Conservation (phyloP, 2,113 vertebrate genomes). For the Aphyosemion australe region DNA sequence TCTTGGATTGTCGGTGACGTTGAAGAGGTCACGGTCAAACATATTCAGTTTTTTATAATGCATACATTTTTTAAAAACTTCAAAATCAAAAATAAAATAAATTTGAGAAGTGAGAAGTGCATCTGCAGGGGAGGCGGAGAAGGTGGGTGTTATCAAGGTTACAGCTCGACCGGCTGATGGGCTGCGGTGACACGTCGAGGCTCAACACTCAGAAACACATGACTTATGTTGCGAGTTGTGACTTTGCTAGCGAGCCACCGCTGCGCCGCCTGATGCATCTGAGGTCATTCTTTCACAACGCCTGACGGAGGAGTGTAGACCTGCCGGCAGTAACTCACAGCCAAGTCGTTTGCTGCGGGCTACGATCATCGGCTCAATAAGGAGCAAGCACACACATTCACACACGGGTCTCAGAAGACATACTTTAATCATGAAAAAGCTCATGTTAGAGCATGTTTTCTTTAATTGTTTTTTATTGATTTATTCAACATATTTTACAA, state of each 20-base stretch:
- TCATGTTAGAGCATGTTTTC: no score
- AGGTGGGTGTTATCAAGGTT: slow-evolving; percentile 52
- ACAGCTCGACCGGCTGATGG: slow-evolving; percentile 34
- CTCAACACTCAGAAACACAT: slow-evolving; percentile 48
- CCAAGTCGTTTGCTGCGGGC: slow-evolving; percentile 49
- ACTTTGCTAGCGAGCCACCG: slow-evolving; percentile 55
- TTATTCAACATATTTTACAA: background rate
- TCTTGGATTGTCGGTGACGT: background rate
- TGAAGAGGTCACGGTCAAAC: background rate
- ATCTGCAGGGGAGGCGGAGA: slow-evolving; percentile 17
- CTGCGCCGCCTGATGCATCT: slow-evolving; percentile 41
- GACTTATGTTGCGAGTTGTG: slow-evolving; percentile 64
- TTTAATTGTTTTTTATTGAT: background rate
- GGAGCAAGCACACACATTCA: slow-evolving; percentile 30
- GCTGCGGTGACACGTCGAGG: slow-evolving; percentile 38
- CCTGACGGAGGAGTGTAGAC: slow-evolving; percentile 47
- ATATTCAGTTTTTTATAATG: background rate
- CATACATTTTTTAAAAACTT: background rate
- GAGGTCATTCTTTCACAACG: slow-evolving; percentile 60
- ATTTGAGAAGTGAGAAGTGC: background rate
- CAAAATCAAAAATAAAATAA: background rate
- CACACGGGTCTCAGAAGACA: slow-evolving; percentile 22
- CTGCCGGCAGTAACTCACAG: slow-evolving; percentile 60
- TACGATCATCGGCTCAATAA: slow-evolving; percentile 36
- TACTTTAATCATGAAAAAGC: background rate